These are phyloP conservation scores for Eptesicus fuscus DNA, from an alignment of 2,113 vertebrate genomes.

Conservation along the genomic window DNA sequence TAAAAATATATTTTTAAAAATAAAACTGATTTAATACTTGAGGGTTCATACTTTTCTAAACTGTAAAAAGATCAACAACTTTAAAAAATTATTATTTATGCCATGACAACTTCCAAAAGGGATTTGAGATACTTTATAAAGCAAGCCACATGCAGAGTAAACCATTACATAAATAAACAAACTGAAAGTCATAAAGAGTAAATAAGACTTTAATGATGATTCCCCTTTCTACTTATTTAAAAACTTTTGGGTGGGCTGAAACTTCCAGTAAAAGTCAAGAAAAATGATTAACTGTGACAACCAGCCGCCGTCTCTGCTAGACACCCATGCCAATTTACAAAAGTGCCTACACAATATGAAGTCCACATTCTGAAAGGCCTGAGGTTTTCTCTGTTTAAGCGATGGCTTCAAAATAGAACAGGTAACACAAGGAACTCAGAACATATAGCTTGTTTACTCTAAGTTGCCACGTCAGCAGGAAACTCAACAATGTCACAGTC, in stretches of 20 bases:
- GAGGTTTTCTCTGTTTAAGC: neutral
- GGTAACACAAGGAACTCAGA: neutral
- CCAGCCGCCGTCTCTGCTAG: neutral
- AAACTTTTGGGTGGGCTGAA: neutral
- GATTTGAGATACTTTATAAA: constrained; percentile 5
- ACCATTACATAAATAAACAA: neutral
- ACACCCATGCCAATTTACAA: neutral
- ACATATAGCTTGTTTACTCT: neutral
- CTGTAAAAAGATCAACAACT: neutral
- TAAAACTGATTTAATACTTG: neutral
- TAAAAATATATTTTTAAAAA: no score
- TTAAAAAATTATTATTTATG: neutral
- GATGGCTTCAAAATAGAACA: neutral
- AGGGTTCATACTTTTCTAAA: neutral
- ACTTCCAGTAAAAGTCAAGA: neutral
- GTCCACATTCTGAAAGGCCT: neutral
- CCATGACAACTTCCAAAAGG: neutral
- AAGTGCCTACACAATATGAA: neutral
- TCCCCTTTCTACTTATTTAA: neutral
- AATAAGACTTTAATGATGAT: neutral
- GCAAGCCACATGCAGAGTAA: neutral
- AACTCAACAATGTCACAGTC: neutral
- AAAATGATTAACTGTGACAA: neutral
- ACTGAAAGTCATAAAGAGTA: constrained; percentile 6
- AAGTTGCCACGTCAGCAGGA: neutral